These are phyloP conservation scores for Indicator maculatus DNA, from an alignment of 2,113 vertebrate genomes.

Conservation along the genomic window DNA sequence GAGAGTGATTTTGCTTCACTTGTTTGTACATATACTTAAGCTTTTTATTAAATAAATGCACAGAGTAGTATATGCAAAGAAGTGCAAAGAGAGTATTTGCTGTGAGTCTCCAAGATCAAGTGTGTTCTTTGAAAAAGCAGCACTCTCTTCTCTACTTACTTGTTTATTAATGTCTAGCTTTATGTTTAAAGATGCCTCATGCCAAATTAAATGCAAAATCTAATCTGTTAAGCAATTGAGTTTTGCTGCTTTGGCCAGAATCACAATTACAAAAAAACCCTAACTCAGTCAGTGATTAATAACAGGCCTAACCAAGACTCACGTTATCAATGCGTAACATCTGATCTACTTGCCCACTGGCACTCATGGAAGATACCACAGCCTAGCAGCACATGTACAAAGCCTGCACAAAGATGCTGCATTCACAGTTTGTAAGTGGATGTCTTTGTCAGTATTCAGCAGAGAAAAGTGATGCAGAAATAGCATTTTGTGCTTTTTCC, in stretches of 20 bases:
- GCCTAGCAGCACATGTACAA: background rate
- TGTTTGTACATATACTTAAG: background rate
- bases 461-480: background rate
- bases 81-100: background rate
- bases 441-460: background rate
- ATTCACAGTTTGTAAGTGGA: fast-evolving
- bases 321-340: background rate
- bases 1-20: background rate
- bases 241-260: slow-evolving; percentile 24
- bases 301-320: background rate
- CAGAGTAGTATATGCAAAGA: background rate
- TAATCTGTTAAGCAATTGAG: slow-evolving; percentile 2
- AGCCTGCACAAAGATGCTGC: background rate
- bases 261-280: background rate
- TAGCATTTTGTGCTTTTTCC: background rate
- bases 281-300: background rate
- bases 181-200: background rate
- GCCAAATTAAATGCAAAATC: slow-evolving; percentile 38
- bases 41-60: background rate
- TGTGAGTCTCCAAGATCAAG: background rate
- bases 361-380: background rate
- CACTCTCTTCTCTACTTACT: background rate
- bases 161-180: background rate
- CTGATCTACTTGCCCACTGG: background rate
- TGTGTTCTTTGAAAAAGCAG: background rate